Evolutionary conservation across 2,888 invertebrate species (phyloP), one percentile per base, ranked within the genome.

Genomic region (Ennomos fuscantarius): DNA sequence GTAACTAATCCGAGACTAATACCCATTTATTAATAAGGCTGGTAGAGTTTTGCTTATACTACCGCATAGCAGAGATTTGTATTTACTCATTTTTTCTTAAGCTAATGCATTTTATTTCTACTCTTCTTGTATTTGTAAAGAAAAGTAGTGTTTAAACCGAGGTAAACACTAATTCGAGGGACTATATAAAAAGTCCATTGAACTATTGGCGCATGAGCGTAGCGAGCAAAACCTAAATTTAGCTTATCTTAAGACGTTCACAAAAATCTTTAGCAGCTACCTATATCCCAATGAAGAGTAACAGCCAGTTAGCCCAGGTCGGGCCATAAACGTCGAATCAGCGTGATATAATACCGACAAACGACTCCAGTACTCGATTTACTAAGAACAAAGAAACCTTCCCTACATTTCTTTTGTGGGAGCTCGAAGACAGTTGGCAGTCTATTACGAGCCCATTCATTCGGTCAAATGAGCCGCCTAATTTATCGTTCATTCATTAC

Each of bases 321-420:
- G 78, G 74, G 79, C 86, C 71, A 86, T 89, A 87, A 90, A 91
- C 77, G 90, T 90, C 90, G 86, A 87, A 88, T 90, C 88, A 88
- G 81, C 79, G 82, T 87, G 87, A 87, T 87, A 87, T 89, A 90
- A 84, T 81, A 79, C 79, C 87, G 87, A 87, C 87, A 89, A 89
- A 89, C 87, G 87, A 81, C 84, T 80, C 69, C 77, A 76, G 84
- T 82, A 86, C 85, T 88, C 88, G 86, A 88, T 89, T 88, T 86
- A 83, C 78, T 81, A 86, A 89, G 89, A 90, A 90, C 89, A 89
- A 89, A 88, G 89, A 84, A 85, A 81, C 74, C 79, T 73, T 81
- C 79, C 76, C 82, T 82, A 83, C 86, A 85, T 89, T 88, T 86
- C 87, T 89, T 87, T 87, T 88, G 88, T 84, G 81, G 79, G 76